Conservation (phyloP, 2,797 vertebrate species). For the Kryptolebias ocellatus region DNA sequence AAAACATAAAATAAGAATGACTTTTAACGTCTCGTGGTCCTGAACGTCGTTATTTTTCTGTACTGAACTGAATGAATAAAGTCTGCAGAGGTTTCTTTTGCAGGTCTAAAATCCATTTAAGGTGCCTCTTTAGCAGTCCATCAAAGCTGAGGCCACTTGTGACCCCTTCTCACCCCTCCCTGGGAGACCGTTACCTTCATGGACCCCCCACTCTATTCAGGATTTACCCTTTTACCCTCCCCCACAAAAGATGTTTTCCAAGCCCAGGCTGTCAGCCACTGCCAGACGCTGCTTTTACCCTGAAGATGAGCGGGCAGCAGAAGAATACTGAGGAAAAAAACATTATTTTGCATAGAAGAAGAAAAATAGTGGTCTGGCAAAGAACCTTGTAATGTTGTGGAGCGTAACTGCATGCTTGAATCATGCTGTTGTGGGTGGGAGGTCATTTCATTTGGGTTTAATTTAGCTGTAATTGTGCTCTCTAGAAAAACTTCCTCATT, state of each 20-base stretch:
- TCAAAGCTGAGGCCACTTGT: background rate
- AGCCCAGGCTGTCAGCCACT: too few species aligned
- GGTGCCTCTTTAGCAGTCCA: background rate
- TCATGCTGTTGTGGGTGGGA: slow-evolving; percentile 19
- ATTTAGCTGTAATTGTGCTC: slow-evolving; percentile 9
- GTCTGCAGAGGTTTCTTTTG: too few species aligned
- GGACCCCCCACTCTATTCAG: background rate
- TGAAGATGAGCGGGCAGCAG: background rate
- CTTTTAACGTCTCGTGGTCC: too few species aligned
- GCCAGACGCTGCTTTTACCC: background rate
- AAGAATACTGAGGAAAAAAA: background rate
- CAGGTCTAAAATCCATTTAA: too few species aligned
- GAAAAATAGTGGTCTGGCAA: background rate
- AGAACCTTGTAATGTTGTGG: background rate
- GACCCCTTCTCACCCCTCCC: background rate
- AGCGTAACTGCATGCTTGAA: background rate
- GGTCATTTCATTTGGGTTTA: slow-evolving; percentile 24
- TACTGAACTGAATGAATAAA: too few species aligned
- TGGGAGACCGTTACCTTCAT: background rate
- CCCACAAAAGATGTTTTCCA: background rate
- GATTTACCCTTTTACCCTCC: background rate
- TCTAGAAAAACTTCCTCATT: slow-evolving; percentile 15
- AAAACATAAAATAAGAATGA: too few species aligned
- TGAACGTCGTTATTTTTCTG: too few species aligned
- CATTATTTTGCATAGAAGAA: too few species aligned